These are phyloP conservation scores for Anas platyrhynchos DNA, from an alignment of 2,113 vertebrate genomes.

Conservation along the genomic window DNA sequence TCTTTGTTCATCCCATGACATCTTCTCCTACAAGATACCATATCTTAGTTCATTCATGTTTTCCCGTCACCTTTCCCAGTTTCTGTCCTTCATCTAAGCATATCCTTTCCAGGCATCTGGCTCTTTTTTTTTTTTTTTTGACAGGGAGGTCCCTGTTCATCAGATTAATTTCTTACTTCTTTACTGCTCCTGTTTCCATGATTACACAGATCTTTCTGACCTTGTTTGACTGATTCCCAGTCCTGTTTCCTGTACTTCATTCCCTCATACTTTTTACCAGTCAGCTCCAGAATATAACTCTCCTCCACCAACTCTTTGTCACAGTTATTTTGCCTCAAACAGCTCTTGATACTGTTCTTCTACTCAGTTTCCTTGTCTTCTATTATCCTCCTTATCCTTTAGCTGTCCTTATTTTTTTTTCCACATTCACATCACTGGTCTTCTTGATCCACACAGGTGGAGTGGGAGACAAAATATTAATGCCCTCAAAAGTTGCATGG, in stretches of 20 bases:
- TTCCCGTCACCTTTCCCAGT: background rate
- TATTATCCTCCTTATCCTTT: background rate
- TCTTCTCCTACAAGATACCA: background rate
- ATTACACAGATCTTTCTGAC: background rate
- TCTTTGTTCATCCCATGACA: background rate
- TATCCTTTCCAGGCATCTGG: background rate
- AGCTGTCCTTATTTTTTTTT: background rate
- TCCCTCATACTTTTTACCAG: background rate
- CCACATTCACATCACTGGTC: background rate
- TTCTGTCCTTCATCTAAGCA: background rate
- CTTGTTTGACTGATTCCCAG: background rate
- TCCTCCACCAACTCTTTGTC: background rate
- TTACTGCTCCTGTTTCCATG: background rate
- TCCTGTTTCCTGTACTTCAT: background rate
- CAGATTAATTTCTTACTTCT: background rate
- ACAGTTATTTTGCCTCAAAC: background rate
- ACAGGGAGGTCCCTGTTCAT: background rate
- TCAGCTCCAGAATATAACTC: background rate
- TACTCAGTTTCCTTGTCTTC: background rate
- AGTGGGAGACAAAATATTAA: background rate
- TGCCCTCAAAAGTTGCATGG: background rate
- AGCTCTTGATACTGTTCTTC: background rate
- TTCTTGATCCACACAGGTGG: background rate
- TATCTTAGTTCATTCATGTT: rapidly evolving
- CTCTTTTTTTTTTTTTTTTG: background rate